Conservation (phyloP, 35 echinoderm and acorn worm species). For the Patiria miniata region DNA sequence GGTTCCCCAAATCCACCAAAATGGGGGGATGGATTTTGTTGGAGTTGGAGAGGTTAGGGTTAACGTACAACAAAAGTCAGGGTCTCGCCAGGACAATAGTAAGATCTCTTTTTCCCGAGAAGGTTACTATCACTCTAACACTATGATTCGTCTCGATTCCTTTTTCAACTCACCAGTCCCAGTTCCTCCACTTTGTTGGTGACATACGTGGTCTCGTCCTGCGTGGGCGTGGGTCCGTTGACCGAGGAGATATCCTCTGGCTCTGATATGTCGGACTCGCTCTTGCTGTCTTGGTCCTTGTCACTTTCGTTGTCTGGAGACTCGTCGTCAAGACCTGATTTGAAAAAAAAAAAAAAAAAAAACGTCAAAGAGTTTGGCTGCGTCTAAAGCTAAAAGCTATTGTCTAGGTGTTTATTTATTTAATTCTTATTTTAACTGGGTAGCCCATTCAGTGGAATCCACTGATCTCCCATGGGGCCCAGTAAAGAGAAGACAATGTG, state of each 20-base stretch:
- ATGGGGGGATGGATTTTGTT: no score
- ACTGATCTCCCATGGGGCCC: no score
- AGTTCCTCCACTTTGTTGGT: conserved; percentile 70
- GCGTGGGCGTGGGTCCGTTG: not conserved
- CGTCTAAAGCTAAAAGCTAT: not conserved
- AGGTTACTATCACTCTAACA: no score
- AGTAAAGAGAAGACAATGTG: no score
- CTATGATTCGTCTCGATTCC: not conserved
- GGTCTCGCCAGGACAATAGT: no score
- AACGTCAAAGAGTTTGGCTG: not conserved
- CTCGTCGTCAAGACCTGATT: conserved; percentile 89
- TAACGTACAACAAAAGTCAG: no score
- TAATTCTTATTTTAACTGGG: no score
- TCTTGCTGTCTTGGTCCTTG: conserved; percentile 87
- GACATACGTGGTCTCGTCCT: conserved; percentile 63
- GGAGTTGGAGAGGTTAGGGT: no score
- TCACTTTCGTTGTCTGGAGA: conserved; percentile 85
- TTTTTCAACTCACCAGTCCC: conserved; percentile 59
- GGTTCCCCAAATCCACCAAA: no score
- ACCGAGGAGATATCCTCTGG: conserved; percentile 66
- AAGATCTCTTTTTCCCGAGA: no score
- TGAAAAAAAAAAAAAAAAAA: conserved; percentile 2
- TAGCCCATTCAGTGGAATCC: no score
- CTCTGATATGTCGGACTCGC: conserved; percentile 87
- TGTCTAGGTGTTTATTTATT: not conserved